These are phyloP conservation scores for Euplexia lucipara DNA, from an alignment of 2,888 invertebrate species.

Conservation along the genomic window DNA sequence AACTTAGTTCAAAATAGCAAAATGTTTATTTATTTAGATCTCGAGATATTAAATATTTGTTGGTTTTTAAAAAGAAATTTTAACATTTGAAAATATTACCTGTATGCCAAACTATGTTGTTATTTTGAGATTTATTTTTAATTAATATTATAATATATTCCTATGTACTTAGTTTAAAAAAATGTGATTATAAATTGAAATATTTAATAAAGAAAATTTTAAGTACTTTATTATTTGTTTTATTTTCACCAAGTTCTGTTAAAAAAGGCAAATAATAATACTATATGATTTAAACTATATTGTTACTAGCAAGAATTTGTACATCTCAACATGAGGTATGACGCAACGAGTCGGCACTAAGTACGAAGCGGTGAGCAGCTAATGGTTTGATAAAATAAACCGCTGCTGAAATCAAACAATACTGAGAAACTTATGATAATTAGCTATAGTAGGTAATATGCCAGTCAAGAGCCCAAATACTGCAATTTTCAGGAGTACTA, in stretches of 20 bases:
- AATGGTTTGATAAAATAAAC: slow-evolving; percentile 21
- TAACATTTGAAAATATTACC: slow-evolving; percentile 68
- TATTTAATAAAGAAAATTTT: slow-evolving; percentile 69
- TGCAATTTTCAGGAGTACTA: background rate
- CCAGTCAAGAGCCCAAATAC: background rate
- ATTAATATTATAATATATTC: slow-evolving; percentile 70
- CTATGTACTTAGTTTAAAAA: slow-evolving; percentile 76
- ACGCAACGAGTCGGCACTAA: background rate
- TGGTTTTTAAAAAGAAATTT: slow-evolving; percentile 75
- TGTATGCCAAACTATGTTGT: slow-evolving; percentile 86
- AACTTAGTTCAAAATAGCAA: slow-evolving; percentile 83
- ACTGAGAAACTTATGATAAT: background rate
- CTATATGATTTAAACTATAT: too few species aligned
- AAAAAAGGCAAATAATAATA: background rate
- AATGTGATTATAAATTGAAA: slow-evolving; percentile 70
- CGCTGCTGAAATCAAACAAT: slow-evolving; percentile 23
- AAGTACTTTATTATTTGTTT: slow-evolving; percentile 43
- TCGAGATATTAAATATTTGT: slow-evolving; percentile 75
- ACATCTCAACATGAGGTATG: slow-evolving; percentile 4
- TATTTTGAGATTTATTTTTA: slow-evolving; percentile 85
- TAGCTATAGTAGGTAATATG: background rate
- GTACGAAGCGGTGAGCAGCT: slow-evolving; percentile 21
- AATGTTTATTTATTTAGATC: slow-evolving; percentile 79
- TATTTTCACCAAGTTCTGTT: background rate
- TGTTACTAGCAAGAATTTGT: background rate